A percentile compares a stretch with the other conserved stretches of the same genome.
Evolutionary conservation across 2,113 vertebrate species (phyloP).

Genomic region (Pao palembangensis): DNA sequence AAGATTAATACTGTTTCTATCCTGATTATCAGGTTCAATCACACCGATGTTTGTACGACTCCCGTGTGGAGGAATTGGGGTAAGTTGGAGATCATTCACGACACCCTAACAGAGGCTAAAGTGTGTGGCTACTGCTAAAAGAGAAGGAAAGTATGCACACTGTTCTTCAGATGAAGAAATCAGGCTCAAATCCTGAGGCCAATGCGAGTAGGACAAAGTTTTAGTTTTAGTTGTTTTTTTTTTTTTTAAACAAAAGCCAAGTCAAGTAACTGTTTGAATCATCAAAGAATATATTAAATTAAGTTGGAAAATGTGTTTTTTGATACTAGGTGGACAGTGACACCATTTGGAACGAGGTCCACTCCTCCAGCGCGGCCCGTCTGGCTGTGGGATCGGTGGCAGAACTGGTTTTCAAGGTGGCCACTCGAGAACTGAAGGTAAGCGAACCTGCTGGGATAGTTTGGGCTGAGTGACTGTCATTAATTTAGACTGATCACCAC

Average conservation of each 20-base stretch:
- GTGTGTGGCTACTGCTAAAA: not conserved
- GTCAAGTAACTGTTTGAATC: too few relatives aligned
- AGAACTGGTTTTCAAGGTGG: conserved; percentile 96
- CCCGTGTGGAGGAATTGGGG: conserved; percentile 95
- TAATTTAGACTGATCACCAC: not conserved
- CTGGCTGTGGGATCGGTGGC: conserved; percentile 93
- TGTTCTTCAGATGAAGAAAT: not conserved
- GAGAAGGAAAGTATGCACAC: not conserved
- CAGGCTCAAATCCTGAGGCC: not conserved
- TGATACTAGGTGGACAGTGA: conserved; percentile 89
- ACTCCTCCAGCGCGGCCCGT: conserved; percentile 90
- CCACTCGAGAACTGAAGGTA: conserved; percentile 92
- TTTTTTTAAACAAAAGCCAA: too few relatives aligned
- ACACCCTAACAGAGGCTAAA: not conserved
- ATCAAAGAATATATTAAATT: too few relatives aligned
- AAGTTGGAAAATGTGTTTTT: too few relatives aligned
- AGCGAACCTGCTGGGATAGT: not conserved
- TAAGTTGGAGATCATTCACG: conserved; percentile 55
- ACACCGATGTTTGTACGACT: conserved; percentile 95
- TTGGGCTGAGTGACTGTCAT: not conserved
- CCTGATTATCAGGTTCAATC: conserved; percentile 80
- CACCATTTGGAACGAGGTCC: conserved; percentile 98
- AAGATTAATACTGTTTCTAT: not conserved
- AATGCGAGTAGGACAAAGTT: not conserved
- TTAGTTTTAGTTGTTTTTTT: too few relatives aligned